Conservation (phyloP, 23 tunicate species). For the Ciona savignyi region DNA sequence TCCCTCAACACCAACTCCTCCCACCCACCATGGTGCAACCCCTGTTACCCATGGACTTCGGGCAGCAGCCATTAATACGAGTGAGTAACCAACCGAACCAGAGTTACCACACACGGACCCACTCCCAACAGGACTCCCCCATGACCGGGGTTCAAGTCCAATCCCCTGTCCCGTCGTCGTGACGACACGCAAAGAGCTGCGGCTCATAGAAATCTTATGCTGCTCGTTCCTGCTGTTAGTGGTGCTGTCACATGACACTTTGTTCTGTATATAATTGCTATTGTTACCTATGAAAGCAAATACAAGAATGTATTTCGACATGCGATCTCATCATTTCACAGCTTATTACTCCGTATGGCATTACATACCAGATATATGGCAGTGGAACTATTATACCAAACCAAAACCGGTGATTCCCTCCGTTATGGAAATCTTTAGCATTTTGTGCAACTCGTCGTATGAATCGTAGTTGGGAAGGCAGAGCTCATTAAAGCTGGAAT, state of each 20-base stretch:
- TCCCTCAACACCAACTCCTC: conserved; percentile 13
- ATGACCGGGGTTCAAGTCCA: conserved; percentile 94
- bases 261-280: background rate
- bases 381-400: conserved; percentile 13
- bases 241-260: conserved; percentile 1
- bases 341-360: background rate
- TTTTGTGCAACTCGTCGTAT: conserved; percentile 64
- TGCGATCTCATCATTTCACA: background rate
- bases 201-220: background rate
- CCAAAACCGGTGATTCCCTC: conserved; percentile 90
- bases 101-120: conserved; percentile 7
- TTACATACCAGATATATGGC: too few species aligned
- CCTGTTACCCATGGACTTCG: conserved; percentile 28
- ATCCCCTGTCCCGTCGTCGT: conserved; percentile 89
- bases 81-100: conserved; percentile 2
- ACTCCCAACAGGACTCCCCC: conserved; percentile 88
- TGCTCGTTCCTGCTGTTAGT: background rate
- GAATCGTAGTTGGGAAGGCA: conserved; percentile 80
- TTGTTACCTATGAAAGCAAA: background rate
- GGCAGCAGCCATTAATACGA: conserved; percentile 20
- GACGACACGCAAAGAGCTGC: conserved; percentile 23
- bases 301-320: background rate
- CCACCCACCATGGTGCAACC: conserved; percentile 1
- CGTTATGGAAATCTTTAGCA: conserved; percentile 76
- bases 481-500: conserved; percentile 72